These are phyloP conservation scores for Neosilurus hyrtlii DNA, from an alignment of 2,797 vertebrate genomes.

Conservation along the genomic window DNA sequence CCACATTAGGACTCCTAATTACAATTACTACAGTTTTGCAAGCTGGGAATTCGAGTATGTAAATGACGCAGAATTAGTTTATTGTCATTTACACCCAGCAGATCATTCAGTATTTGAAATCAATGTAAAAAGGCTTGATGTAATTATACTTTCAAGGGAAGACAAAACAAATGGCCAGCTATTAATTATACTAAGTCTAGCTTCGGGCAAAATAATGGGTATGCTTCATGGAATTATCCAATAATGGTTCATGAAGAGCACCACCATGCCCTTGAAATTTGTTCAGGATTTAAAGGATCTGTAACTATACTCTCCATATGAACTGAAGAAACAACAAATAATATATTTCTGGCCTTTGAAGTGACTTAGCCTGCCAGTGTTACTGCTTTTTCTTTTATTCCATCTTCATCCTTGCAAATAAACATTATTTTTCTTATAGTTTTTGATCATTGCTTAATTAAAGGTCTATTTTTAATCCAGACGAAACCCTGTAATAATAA, in stretches of 20 bases:
- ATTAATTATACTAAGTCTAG: slow-evolving; percentile 31
- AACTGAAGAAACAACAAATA: not conserved
- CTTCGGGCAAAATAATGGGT: slow-evolving; percentile 21
- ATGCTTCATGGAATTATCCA: slow-evolving; percentile 19
- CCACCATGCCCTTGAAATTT: not conserved
- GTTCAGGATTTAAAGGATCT: not conserved
- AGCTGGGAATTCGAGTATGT: slow-evolving; percentile 2
- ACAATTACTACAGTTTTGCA: slow-evolving; percentile 14
- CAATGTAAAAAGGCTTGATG: slow-evolving; percentile 28
- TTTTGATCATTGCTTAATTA: not conserved
- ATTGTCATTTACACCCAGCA: slow-evolving; percentile 21
- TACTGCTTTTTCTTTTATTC: not conserved
- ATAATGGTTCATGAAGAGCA: slow-evolving; percentile 18
- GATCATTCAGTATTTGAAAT: slow-evolving; percentile 22
- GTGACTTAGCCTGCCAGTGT: too few species aligned
- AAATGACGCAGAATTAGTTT: slow-evolving; percentile 30
- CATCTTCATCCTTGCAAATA: not conserved
- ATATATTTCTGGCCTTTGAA: slow-evolving; percentile 1
- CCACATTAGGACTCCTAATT: slow-evolving; percentile 12
- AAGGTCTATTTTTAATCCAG: not conserved
- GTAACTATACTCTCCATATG: not conserved
- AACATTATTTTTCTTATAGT: not conserved
- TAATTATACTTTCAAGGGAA: slow-evolving; percentile 25
- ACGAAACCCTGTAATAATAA: not conserved
- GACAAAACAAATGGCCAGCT: slow-evolving; percentile 25